Base-by-base conservation (phyloP, 2,113 vertebrate species). In the Gymnarchus niloticus region DNA sequence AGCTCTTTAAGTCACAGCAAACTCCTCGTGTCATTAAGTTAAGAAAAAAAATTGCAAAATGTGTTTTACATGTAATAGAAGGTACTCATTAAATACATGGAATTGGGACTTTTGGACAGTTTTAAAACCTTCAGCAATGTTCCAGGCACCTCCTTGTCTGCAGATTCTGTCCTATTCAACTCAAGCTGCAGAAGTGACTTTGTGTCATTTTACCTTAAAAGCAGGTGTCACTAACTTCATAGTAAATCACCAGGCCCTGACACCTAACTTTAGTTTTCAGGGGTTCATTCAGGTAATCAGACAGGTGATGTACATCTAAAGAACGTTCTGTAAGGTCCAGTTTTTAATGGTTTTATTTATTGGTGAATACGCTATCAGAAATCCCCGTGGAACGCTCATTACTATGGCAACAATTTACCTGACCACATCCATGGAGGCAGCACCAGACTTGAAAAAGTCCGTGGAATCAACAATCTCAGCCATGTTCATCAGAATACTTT, bases 361-460 rank as follows among this genome's bases (percentile, higher is more conserved):
- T 65, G 33, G 59, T 8, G 3, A 37, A 69, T 17, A 17, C 17
- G 3, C 10, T 37, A 28, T 69, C 28, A 17, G 61, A 33, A 23
- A 14, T 37, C 25, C 61, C 17, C n/a, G 17, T n/a, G 28, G n/a
- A 8, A 81, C 23, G 23, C 49, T 1, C 69, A 25, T 10, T 49
- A 25, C 9, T 14, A 17, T 69, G 37, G 5, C 14, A 28, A 73
- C 33, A 41, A 1, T 87, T 87, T 88, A 97, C 96, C 96, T 96
- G 77, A 97, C 95, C 3, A 97, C 96, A 41, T 97, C 96, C 95
- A 97, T 96, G 0, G 96, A 97, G 0, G 93, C 95, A 4, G 96
- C 96, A 33, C 96, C 96, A 0, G 95, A 96, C 89, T 96, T 97
- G 89, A 97, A 97, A 89, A 97, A 97, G 86, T 97, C 96, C 0